A percentile compares a stretch with the other conserved stretches of the same genome.
phyloP scores from a whole-genome alignment of 2,888 invertebrate species.

The Pyrocoelia pectoralis region DNA sequence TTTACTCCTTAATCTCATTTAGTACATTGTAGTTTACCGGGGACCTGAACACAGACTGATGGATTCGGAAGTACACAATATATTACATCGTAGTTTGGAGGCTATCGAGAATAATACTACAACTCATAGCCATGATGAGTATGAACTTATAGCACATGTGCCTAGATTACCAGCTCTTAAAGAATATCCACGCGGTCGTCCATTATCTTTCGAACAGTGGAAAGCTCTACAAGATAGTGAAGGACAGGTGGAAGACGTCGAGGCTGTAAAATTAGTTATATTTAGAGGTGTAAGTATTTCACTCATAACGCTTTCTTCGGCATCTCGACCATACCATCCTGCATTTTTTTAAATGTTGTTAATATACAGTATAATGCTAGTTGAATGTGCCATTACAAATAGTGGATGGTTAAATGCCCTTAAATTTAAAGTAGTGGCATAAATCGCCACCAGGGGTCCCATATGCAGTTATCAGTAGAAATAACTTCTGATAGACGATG shows the following conservation, averaged over 20 bases:
- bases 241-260: conserved; percentile 81
- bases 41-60: conserved; percentile 69
- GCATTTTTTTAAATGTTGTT: too few species aligned
- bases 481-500: too few species aligned
- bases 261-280: conserved; percentile 82
- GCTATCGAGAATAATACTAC: conserved; percentile 61
- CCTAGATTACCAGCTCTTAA: conserved; percentile 76
- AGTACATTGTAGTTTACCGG: conserved; percentile 63
- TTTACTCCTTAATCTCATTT: neutral
- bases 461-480: too few species aligned
- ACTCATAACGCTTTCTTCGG: too few species aligned
- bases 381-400: too few species aligned
- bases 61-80: conserved; percentile 69
- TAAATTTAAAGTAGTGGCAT: too few species aligned
- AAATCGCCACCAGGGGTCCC: too few species aligned
- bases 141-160: conserved; percentile 73
- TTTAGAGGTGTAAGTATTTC: conserved; percentile 82
- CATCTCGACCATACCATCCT: neutral
- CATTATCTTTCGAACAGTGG: conserved; percentile 84
- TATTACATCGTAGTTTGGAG: conserved; percentile 66
- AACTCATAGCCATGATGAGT: conserved; percentile 71
- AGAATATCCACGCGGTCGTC: conserved; percentile 73
- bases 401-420: too few species aligned
- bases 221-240: conserved; percentile 78
- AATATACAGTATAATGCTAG: too few species aligned